Conservation (phyloP, 2,797 vertebrate genomes). For the Platyrinchus mystaceus region DNA sequence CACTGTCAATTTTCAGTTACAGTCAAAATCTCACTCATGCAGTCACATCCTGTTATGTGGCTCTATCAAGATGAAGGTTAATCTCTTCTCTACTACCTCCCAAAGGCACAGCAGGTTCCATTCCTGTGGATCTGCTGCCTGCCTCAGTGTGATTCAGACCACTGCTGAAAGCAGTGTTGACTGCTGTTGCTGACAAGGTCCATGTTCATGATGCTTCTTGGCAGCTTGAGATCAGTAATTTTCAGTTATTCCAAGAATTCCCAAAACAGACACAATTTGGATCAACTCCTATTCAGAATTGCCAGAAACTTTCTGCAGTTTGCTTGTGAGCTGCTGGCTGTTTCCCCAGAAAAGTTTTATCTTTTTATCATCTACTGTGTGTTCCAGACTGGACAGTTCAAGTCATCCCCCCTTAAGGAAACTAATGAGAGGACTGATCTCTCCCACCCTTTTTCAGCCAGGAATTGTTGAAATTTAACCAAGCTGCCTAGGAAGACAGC, state of each 20-base stretch:
- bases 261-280: background rate
- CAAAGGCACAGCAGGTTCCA: background rate
- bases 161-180: accelerated
- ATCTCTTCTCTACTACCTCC: background rate
- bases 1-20: background rate
- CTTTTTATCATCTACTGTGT: background rate
- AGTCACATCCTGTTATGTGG: background rate
- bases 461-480: background rate
- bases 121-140: background rate
- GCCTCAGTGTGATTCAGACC: background rate
- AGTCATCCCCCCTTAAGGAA: background rate
- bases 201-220: background rate
- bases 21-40: background rate
- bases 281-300: background rate
- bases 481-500: background rate
- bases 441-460: background rate
- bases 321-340: background rate
- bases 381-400: background rate
- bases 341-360: background rate
- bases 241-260: background rate
- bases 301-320: background rate
- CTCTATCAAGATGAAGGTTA: background rate
- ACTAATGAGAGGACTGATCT: background rate
- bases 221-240: background rate
- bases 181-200: background rate